Percentiles rank a stretch among this genome's conserved stretches.
These are phyloP conservation scores for Drosophila meridiana DNA, from an alignment of 2,888 invertebrate species.

Conservation along the genomic window DNA sequence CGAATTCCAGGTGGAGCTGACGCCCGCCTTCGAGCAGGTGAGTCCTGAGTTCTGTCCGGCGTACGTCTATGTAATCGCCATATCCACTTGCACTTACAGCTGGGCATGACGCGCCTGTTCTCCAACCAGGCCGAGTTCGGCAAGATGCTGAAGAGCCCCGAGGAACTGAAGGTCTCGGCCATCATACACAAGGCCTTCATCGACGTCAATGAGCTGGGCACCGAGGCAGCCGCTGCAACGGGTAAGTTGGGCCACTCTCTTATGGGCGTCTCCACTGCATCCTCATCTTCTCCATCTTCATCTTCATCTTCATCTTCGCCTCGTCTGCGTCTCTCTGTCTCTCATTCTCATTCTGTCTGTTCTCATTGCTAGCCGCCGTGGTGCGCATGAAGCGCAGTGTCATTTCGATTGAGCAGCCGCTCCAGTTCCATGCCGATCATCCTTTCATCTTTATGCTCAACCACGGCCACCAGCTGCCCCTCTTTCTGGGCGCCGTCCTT, in stretches of 20 bases:
- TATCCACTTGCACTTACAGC: slow-evolving; percentile 25
- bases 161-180: slow-evolving; percentile 87
- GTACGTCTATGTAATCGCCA: neutral
- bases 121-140: slow-evolving; percentile 86
- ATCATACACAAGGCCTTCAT: slow-evolving; percentile 94
- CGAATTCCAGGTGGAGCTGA: slow-evolving; percentile 89
- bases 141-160: slow-evolving; percentile 86
- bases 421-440: slow-evolving; percentile 78
- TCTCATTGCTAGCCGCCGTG: slow-evolving; percentile 85
- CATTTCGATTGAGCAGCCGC: slow-evolving; percentile 38
- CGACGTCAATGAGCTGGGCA: slow-evolving; percentile 94
- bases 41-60: neutral
- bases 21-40: slow-evolving; percentile 87
- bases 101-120: slow-evolving; percentile 91
- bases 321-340: slow-evolving; percentile 19
- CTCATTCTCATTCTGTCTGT: slow-evolving; percentile 32
- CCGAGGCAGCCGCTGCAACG: slow-evolving; percentile 94
- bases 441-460: slow-evolving; percentile 76
- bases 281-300: neutral
- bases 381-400: slow-evolving; percentile 78
- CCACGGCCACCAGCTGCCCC: slow-evolving; percentile 43
- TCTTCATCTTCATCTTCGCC: neutral
- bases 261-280: neutral
- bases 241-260: slow-evolving; percentile 50
- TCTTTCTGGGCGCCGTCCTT: slow-evolving; percentile 69